These are phyloP conservation scores for Odontophorus gujanensis DNA, from an alignment of 2,113 vertebrate genomes.

Conservation along the genomic window DNA sequence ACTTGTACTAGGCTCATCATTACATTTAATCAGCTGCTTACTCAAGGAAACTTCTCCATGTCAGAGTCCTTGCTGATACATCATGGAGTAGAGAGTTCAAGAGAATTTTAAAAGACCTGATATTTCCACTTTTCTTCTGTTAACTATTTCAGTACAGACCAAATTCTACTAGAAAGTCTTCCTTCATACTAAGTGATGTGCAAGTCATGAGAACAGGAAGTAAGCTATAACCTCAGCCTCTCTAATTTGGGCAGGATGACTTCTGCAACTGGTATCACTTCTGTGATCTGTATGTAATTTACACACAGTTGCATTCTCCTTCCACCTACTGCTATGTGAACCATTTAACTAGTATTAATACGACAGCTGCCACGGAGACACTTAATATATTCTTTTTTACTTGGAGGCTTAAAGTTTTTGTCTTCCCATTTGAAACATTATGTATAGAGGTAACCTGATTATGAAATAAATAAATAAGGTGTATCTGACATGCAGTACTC, in stretches of 20 bases:
- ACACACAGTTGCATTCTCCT: neutral
- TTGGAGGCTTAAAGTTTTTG: neutral
- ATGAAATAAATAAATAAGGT: neutral
- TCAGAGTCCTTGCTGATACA: neutral
- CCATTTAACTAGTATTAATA: neutral
- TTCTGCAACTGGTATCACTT: neutral
- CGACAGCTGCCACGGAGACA: neutral
- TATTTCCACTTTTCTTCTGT: neutral
- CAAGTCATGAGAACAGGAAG: neutral
- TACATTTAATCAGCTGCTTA: neutral
- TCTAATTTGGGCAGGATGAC: neutral
- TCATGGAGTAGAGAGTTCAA: neutral
- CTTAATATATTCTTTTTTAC: neutral
- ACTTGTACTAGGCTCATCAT: neutral
- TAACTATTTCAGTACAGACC: neutral
- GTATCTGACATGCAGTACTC: neutral
- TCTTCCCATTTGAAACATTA: neutral
- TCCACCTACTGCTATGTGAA: neutral
- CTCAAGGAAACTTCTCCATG: neutral
- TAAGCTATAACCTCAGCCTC: neutral
- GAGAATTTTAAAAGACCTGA: neutral
- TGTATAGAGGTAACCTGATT: neutral
- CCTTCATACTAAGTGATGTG: neutral
- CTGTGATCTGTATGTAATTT: neutral
- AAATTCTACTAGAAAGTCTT: neutral